Percentiles rank a stretch among this genome's conserved stretches.
phyloP scores from a whole-genome alignment of 2,888 invertebrate species.

The Sipunculus nudus region DNA sequence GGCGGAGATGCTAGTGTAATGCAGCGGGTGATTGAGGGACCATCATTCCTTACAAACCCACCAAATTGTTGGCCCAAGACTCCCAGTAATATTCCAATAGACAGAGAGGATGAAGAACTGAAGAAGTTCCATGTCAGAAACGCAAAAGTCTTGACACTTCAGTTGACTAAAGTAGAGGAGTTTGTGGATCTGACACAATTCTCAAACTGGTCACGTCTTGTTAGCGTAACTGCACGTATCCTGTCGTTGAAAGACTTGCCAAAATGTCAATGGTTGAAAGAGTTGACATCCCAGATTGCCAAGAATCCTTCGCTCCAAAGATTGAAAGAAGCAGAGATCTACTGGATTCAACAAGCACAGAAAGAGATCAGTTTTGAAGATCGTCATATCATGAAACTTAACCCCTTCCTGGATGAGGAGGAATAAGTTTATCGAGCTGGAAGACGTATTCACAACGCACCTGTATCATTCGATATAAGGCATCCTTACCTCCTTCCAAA shows the following conservation, averaged over 20 bases:
- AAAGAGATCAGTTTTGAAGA: slow-evolving; percentile 7
- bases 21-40: slow-evolving; percentile 10
- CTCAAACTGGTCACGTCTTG: slow-evolving; percentile 8
- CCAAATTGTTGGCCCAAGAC: slow-evolving; percentile 6
- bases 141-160: slow-evolving; percentile 9
- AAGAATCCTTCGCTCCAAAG: not conserved
- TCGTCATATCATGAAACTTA: slow-evolving; percentile 1
- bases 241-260: slow-evolving; percentile 12
- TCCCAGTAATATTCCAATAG: slow-evolving; percentile 3
- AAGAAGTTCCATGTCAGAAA: slow-evolving; percentile 14
- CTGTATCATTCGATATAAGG: slow-evolving; percentile 1
- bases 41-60: not conserved
- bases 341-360: slow-evolving; percentile 7
- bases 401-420: slow-evolving; percentile 6
- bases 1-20: not conserved
- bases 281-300: not conserved
- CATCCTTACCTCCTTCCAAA: slow-evolving; percentile 13
- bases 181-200: slow-evolving; percentile 7
- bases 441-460: not conserved
- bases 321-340: slow-evolving; percentile 12
- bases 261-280: slow-evolving; percentile 12
- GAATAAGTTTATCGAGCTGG: slow-evolving; percentile 11
- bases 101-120: slow-evolving; percentile 7
- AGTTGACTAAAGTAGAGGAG: not conserved
- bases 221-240: slow-evolving; percentile 12